These are phyloP conservation scores for Agrypnus murinus DNA, from an alignment of 2,888 invertebrate genomes.

Conservation along the genomic window DNA sequence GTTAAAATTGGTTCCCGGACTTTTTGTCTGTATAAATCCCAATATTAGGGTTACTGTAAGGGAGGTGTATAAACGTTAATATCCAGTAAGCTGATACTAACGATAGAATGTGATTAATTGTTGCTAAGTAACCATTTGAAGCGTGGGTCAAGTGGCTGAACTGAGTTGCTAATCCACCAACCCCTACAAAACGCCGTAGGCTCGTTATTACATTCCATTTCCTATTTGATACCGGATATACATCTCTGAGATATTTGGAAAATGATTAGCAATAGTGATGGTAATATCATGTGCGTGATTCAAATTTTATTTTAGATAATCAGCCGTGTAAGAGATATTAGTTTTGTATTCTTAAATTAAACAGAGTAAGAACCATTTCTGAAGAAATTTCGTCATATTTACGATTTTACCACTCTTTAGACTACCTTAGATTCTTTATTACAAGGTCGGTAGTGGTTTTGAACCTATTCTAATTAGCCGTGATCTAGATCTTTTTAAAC, in stretches of 20 bases:
- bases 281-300: no score
- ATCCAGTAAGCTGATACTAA: slow-evolving; percentile 66
- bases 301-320: no score
- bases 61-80: slow-evolving; percentile 47
- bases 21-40: slow-evolving; percentile 16
- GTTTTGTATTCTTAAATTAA: no score
- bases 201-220: slow-evolving; percentile 63
- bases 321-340: no score
- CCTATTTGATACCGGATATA: slow-evolving; percentile 54
- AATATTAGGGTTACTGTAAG: slow-evolving; percentile 21
- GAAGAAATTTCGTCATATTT: no score
- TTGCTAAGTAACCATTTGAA: slow-evolving; percentile 70
- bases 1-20: neutral
- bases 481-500: no score
- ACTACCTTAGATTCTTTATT: no score
- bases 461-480: no score
- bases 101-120: slow-evolving; percentile 71
- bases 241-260: slow-evolving; percentile 36
- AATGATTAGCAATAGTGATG: slow-evolving; percentile 3
- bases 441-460: no score
- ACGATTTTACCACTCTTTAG: no score
- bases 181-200: slow-evolving; percentile 39
- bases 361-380: no score
- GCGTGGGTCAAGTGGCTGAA: slow-evolving; percentile 68
- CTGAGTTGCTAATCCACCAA: slow-evolving; percentile 55